A percentile compares a stretch with the other conserved stretches of the same genome.
phyloP scores from a whole-genome alignment of 92 coral and sea anemone genomes.

The Zoanthus sansibaricus region DNA sequence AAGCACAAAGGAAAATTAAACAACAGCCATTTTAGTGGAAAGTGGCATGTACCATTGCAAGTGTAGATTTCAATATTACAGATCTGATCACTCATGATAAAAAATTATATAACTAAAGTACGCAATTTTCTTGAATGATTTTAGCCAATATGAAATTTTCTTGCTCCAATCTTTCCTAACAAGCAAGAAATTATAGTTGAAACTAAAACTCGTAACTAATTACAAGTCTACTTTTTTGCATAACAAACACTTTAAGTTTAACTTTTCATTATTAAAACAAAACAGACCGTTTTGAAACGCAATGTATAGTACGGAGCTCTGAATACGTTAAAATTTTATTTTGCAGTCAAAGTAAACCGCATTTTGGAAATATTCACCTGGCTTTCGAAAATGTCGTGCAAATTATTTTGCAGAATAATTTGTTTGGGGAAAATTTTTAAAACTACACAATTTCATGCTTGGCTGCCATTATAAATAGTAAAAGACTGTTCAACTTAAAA shows the following conservation, averaged over 20 bases:
- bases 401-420: not conserved
- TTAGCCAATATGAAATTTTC: not conserved
- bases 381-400: constrained; percentile 5
- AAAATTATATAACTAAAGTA: not conserved
- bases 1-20: constrained; percentile 2
- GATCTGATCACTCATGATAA: not conserved
- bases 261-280: not conserved
- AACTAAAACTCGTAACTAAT: not conserved
- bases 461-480: not conserved
- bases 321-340: not conserved
- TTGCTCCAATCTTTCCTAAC: not conserved
- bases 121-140: not conserved
- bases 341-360: not conserved
- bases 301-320: not conserved
- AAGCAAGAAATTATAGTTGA: constrained; percentile 11
- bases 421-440: not conserved
- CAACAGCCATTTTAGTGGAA: not conserved
- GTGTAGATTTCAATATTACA: not conserved
- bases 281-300: not conserved
- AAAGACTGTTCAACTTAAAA: not conserved
- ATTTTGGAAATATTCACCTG: not conserved
- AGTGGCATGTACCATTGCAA: not conserved
- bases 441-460: not conserved
- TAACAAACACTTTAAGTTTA: constrained; percentile 13
- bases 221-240: constrained; percentile 27